Evolutionary conservation across 2,888 invertebrate species (phyloP), one percentile per base, ranked within the genome.

Genomic region (Hydrotaea cyrtoneurina): DNA sequence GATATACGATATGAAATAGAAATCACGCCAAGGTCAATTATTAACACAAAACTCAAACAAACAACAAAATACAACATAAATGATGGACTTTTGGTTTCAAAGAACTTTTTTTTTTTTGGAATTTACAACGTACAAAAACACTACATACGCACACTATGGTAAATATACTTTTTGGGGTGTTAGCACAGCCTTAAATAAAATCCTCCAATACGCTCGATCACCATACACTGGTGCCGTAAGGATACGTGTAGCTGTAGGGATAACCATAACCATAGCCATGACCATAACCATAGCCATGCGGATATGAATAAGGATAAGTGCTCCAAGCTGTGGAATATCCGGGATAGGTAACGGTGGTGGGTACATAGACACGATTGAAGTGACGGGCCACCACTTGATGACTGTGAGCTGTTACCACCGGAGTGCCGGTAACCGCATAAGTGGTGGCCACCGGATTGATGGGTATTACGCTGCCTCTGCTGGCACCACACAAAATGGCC

Each of bases 331-430:
- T 31, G 0, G 83, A n/a, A 62, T 81, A 80, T 15, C 69, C 74
- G 0, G 86, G 85, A 78, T 87, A 86, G 3, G 66, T 13, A 17
- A 79, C 21, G 31, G 69, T 23, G 10, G 81, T 59, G 17, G 84
- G 21, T 1, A 85, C 11, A 1, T 89, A 88, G 26, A 87, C 86
- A 26, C 90, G 89, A 87, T 91, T 90, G 78, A 89, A 89, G 83
- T 90, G 89, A 7, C 90, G 90, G 1, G 89, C 85, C n/a, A 92
- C 87, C 59, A 90, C 90, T 78, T 91, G 91, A 85, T 90, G 88
- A 46, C 91, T 91, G 7, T 86, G 87, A 15, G 90, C 87, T 0
- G 90, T 90, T n/a, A 90, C 86, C 75, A 90, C 86, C 23, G 87
- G 86, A 19, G 76, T 74, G 8, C 84, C 71, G 7, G 87, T 86